These are phyloP conservation scores for Seladonia tumulorum DNA, from an alignment of 2,888 invertebrate species.

Conservation along the genomic window DNA sequence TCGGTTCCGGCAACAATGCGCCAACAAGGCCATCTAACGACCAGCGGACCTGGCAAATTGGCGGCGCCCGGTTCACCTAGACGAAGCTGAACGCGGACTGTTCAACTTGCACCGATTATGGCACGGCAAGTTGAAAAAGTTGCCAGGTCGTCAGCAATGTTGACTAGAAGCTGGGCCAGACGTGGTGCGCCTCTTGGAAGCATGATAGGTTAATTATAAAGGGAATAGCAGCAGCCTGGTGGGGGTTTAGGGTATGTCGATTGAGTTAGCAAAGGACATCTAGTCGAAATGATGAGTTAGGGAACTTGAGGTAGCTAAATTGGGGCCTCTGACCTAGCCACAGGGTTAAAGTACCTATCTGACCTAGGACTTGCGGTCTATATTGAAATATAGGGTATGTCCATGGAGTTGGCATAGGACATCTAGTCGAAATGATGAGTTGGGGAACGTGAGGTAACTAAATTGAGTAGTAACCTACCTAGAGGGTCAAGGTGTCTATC, in stretches of 20 bases:
- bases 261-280: not conserved
- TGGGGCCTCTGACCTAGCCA: not conserved
- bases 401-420: too few species aligned
- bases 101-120: not conserved
- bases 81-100: not conserved
- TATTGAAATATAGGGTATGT: not conserved
- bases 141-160: not conserved
- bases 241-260: not conserved
- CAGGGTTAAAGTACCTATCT: not conserved
- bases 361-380: not conserved
- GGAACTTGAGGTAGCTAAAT: not conserved
- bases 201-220: too few species aligned
- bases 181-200: not conserved
- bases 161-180: not conserved
- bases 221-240: not conserved
- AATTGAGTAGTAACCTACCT: not conserved
- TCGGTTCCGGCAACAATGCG: slow-evolving; percentile 69
- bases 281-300: not conserved
- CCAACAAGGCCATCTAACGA: slow-evolving; percentile 80
- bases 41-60: slow-evolving; percentile 63
- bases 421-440: too few species aligned
- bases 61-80: slow-evolving; percentile 15
- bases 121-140: not conserved
- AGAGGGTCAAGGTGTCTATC: not conserved
- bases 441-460: too few species aligned